Evolutionary conservation across 2,113 vertebrate species (phyloP), one percentile per base, ranked within the genome.

Genomic region (Saimiri boliviensis): DNA sequence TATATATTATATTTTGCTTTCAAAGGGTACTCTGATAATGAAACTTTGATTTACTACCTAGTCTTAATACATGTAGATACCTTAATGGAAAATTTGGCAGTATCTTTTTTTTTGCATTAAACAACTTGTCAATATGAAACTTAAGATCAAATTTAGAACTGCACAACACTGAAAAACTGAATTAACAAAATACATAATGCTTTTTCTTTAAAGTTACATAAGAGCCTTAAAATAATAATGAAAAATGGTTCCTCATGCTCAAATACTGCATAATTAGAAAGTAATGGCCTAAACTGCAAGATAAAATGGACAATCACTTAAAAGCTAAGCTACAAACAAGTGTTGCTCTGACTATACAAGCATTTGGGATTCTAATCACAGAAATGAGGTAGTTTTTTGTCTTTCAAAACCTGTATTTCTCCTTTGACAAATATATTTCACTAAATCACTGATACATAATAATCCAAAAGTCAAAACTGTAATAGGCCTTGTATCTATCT

Each of bases 31-130:
- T 86, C 60, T 70, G 58, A 68, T 92, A 94, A 89, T 52, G n/a
- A 58, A 87, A 45, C 9, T 52, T 80, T 86, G 7, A 52, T 70
- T 87, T 92, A 92, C 77, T 7, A 94, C 10, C 23, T 17, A 74
- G 37, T 94, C 47, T 92, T 77, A 91, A 91, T 70, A 94, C 2
- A 92, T 12, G 66, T 49, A 70, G 45, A 40, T 63, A 71, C 19
- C 27, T 81, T 56, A 73, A 32, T 40, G 25, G 35, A 63, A 77
- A 89, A 89, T 40, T 27, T 89, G 35, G n/a, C 4, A 23, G 4
- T 66, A 66, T 45, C 23, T 56, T 87, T 92, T 92, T n/a, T 91
- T 90, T 84, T 45, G 82, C 12, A 68, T 58, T 91, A 71, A 94
- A 85, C 10, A 89, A 40, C 5, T 79, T 54, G 76, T 32, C 58